phyloP scores from a whole-genome alignment of 2,797 vertebrate genomes.

The Petrocephalus sullivani region DNA sequence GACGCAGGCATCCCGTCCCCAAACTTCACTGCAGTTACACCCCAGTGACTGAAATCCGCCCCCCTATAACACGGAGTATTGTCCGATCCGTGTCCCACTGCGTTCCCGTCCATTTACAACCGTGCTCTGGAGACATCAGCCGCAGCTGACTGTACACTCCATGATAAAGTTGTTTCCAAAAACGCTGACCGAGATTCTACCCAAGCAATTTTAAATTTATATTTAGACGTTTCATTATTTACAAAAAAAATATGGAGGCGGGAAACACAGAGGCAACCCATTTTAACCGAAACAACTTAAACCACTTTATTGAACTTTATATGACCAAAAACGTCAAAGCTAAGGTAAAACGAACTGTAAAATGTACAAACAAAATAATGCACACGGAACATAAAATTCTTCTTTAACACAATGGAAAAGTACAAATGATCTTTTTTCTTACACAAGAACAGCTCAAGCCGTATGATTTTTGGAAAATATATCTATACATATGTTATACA shows the following conservation, averaged over 20 bases:
- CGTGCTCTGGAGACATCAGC: background rate
- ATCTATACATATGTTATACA: slow-evolving; percentile 32
- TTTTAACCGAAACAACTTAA: slow-evolving; percentile 12
- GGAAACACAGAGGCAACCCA: background rate
- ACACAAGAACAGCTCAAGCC: slow-evolving; percentile 34
- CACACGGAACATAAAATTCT: slow-evolving; percentile 36
- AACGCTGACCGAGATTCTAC: background rate
- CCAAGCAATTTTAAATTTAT: background rate
- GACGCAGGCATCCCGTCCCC: background rate
- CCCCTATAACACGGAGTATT: background rate
- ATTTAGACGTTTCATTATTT: background rate
- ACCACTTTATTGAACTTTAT: slow-evolving; percentile 41
- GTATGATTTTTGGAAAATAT: slow-evolving; percentile 34
- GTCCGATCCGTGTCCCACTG: background rate
- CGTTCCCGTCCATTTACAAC: background rate
- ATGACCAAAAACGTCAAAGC: slow-evolving; percentile 61
- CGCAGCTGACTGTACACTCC: background rate
- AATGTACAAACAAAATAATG: slow-evolving; percentile 61
- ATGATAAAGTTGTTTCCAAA: background rate
- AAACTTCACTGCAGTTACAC: background rate
- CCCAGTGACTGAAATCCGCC: background rate
- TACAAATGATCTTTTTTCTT: slow-evolving; percentile 37
- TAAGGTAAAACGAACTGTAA: slow-evolving; percentile 64
- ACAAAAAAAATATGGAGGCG: background rate
- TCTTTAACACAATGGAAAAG: slow-evolving; percentile 31